Conservation (phyloP, 2,888 invertebrate species). For the Aspidiotus rigidus region DNA sequence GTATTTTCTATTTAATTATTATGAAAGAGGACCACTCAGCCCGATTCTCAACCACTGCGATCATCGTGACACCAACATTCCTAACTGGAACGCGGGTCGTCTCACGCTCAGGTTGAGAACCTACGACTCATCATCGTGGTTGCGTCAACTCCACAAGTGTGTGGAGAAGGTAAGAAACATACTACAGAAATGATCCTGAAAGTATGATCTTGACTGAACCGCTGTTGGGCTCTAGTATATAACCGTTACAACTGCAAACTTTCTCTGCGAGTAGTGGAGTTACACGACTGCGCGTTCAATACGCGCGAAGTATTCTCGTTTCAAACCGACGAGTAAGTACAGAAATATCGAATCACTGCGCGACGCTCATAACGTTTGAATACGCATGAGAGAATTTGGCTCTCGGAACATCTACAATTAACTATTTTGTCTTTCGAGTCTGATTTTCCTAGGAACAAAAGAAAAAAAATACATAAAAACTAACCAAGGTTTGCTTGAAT, state of each 20-base stretch:
- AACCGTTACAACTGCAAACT: background rate
- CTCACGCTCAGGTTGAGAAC: conserved; percentile 19
- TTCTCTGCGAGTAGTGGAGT: conserved; percentile 10
- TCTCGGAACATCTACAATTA: no score
- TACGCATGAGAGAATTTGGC: no score
- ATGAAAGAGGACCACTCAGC: conserved; percentile 23
- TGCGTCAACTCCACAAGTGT: conserved; percentile 16
- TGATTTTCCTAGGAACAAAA: no score
- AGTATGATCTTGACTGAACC: conserved; percentile 16
- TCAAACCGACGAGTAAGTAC: no score
- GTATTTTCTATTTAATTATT: no score
- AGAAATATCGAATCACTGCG: no score
- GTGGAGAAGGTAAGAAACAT: conserved; percentile 22
- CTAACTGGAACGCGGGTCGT: background rate
- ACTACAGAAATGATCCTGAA: conserved; percentile 28
- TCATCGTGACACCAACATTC: conserved; percentile 8
- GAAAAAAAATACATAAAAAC: no score
- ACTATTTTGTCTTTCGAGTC: no score
- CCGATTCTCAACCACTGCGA: conserved; percentile 14
- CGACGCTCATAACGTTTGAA: no score
- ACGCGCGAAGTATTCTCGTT: background rate
- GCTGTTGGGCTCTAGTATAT: background rate
- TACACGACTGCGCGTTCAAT: background rate
- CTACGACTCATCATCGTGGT: conserved; percentile 20
- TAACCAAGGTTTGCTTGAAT: no score